phyloP scores from a whole-genome alignment of 1,140 invertebrate species.

The Drosophila tani region DNA sequence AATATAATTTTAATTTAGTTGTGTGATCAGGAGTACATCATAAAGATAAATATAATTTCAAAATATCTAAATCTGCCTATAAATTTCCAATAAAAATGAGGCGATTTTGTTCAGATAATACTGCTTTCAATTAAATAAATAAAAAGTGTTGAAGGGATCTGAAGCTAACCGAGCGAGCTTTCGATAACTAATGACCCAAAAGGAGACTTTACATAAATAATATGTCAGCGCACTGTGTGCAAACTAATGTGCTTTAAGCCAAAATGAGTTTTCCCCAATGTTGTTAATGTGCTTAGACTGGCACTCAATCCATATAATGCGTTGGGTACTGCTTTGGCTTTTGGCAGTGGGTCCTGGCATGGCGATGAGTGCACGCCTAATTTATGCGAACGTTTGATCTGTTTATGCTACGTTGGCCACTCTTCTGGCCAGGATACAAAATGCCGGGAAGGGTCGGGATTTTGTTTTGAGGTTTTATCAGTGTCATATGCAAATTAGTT shows the following conservation, averaged over 20 bases:
- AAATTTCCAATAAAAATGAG: too few species aligned
- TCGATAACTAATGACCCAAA: constrained; percentile 7
- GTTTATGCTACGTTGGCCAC: constrained; percentile 68
- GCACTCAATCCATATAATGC: constrained; percentile 31
- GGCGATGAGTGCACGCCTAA: constrained; percentile 38
- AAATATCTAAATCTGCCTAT: not conserved
- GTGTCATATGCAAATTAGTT: constrained; percentile 65
- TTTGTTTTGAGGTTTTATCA: constrained; percentile 53
- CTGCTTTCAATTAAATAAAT: not conserved
- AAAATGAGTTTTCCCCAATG: constrained; percentile 50
- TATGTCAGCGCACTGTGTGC: constrained; percentile 18
- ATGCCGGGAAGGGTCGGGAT: not conserved
- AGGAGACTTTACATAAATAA: constrained; percentile 38
- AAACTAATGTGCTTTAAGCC: constrained; percentile 46
- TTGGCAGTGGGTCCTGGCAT: not conserved
- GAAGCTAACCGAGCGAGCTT: constrained; percentile 8
- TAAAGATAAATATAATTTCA: not conserved
- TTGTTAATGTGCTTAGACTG: constrained; percentile 32
- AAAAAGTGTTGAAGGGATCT: not conserved
- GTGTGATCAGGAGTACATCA: too few species aligned
- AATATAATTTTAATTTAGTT: too few species aligned
- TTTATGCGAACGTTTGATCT: constrained; percentile 75
- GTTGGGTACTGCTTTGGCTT: not conserved
- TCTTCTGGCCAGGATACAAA: constrained; percentile 12
- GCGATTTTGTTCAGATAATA: too few species aligned